Base-by-base conservation (phyloP, 2,113 vertebrate genomes). In the Engraulis encrasicolus region DNA sequence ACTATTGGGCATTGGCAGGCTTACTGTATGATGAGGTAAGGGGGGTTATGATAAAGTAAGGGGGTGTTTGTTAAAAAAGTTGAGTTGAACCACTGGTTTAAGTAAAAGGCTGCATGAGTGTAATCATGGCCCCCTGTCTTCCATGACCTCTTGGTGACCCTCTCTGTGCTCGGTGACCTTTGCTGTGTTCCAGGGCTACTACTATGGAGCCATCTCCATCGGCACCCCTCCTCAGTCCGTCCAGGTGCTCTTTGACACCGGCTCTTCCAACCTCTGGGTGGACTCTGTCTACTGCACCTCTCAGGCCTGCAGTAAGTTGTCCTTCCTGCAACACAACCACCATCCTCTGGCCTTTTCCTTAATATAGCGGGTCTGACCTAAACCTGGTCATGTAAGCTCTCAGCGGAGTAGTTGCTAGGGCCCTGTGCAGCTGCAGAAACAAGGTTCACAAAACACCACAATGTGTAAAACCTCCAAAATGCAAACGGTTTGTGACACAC, bases 181-280 rank as follows among this genome's bases (percentile, higher is more conserved):
- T 0, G n/a, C 31, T 48, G 17, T 31, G 9, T 20, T 58, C 23
- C 15, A 19, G 58, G 58, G 58, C 58, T 66, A 81, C 82, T 93
- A 91, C 82, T 92, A 86, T 45, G 91, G 92, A 49, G 38, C 89
- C 71, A 92, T 94, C 89, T 91, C 66, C 74, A 83, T 89, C n/a
- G 92, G 91, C 50, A 92, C 91, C 48, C 88, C 87, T 18, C 89
- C 92, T 37, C 91, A 92, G 89, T 91, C 90, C 61, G 91, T 93
- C 87, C 78, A 92, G 80, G 91, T 92, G 79, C 87, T 93, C 78
- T 93, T 93, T 85, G 93, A 93, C 86, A 93, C 91, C 0, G 88
- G 92, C 20, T 93, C 92, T 50, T 84, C 92, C 79, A 93, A 94
- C 86, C 87, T 93, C 88, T 87, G 90, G 94, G 91, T 94, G 23